Conservation (phyloP, 2,113 vertebrate genomes). For the Silurus asotus region DNA sequence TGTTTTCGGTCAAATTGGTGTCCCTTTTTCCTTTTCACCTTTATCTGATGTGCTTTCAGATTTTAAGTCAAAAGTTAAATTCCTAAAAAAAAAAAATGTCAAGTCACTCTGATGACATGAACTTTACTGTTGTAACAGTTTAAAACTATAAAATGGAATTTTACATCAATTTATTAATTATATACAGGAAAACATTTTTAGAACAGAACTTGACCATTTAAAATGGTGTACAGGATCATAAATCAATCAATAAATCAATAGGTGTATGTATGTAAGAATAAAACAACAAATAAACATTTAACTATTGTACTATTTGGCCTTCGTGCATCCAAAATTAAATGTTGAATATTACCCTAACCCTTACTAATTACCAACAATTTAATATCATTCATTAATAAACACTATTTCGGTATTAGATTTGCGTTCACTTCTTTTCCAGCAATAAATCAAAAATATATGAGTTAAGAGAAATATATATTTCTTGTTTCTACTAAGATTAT, state of each 20-base stretch:
- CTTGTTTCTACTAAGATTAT: not conserved
- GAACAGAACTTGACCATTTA: not conserved
- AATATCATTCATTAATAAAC: not conserved
- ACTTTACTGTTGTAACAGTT: not conserved
- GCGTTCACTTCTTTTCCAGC: not conserved
- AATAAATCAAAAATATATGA: too few relatives aligned
- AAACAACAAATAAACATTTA: not conserved
- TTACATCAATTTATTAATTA: not conserved
- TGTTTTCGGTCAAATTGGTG: not conserved
- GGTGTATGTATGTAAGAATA: not conserved
- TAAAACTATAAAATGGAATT: not conserved
- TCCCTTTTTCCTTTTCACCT: not conserved
- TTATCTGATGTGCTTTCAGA: not conserved
- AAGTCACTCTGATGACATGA: too few relatives aligned
- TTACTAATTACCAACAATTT: not conserved
- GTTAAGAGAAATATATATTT: not conserved
- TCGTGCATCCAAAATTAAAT: not conserved
- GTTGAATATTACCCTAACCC: not conserved
- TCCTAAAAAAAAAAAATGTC: too few relatives aligned
- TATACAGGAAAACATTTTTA: not conserved
- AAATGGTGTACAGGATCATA: not conserved
- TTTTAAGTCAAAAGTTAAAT: too few relatives aligned
- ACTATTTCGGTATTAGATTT: not conserved
- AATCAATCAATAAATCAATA: not conserved
- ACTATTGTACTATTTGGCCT: not conserved